These are phyloP conservation scores for Megaleporinus macrocephalus DNA, from an alignment of 2,113 vertebrate species.

Conservation along the genomic window DNA sequence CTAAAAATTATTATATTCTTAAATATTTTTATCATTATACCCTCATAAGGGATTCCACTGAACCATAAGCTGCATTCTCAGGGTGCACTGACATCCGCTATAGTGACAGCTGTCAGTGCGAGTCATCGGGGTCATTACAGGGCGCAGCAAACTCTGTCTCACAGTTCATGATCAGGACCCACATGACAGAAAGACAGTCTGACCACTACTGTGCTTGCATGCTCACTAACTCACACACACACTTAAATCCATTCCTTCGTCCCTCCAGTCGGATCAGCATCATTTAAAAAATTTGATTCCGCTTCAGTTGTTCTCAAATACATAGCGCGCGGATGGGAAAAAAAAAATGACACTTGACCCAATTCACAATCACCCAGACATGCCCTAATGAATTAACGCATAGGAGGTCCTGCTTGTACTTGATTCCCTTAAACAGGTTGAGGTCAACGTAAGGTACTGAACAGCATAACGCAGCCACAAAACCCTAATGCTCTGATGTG, in stretches of 20 bases:
- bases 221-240: constrained; percentile 11
- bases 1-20: too few relatives aligned
- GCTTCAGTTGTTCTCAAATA: constrained; percentile 57
- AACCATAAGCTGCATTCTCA: constrained; percentile 36
- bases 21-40: background rate
- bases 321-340: background rate
- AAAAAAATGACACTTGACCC: constrained; percentile 39
- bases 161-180: constrained; percentile 44
- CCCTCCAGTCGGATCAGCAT: constrained; percentile 63
- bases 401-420: background rate
- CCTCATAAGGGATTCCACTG: background rate
- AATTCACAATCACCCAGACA: constrained; percentile 13
- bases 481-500: background rate
- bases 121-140: constrained; percentile 52
- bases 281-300: constrained; percentile 77
- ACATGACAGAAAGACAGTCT: constrained; percentile 53
- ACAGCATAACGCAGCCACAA: background rate
- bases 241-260: constrained; percentile 41
- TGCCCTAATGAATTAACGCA: background rate
- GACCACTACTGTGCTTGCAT: constrained; percentile 36
- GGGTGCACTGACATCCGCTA: constrained; percentile 60
- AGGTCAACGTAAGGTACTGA: constrained; percentile 17
- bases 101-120: constrained; percentile 70
- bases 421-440: constrained; percentile 7
- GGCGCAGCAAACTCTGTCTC: constrained; percentile 39